A percentile compares a stretch with the other conserved stretches of the same genome.
Evolutionary conservation across 2,113 vertebrate genomes (phyloP).

Genomic region (Xiphias gladius): DNA sequence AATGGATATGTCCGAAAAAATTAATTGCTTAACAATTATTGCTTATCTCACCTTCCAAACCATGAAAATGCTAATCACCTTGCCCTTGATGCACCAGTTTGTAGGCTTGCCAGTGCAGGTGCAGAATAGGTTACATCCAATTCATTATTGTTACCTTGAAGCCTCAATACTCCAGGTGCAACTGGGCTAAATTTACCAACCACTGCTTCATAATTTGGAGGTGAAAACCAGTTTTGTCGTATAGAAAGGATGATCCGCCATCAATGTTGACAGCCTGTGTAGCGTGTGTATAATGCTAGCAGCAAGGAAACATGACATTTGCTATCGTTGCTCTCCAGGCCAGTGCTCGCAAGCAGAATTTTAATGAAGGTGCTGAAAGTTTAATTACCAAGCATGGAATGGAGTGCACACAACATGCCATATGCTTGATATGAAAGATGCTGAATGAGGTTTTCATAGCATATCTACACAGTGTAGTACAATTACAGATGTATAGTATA

Average conservation of each 20-base stretch:
- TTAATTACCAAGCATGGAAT: constrained; percentile 54
- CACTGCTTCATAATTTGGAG: constrained; percentile 56
- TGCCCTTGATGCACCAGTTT: constrained; percentile 44
- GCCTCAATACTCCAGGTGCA: constrained; percentile 55
- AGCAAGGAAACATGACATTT: constrained; percentile 65
- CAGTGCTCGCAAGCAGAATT: constrained; percentile 48
- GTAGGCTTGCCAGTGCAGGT: constrained; percentile 59
- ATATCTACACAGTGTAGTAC: neutral
- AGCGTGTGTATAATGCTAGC: constrained; percentile 36
- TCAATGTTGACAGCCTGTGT: constrained; percentile 22
- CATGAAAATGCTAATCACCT: constrained; percentile 59
- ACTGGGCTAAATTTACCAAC: constrained; percentile 49
- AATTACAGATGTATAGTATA: constrained; percentile 2
- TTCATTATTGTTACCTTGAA: constrained; percentile 45
- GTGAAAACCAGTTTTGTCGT: constrained; percentile 42
- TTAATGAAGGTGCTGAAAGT: constrained; percentile 66
- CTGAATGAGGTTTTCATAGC: constrained; percentile 19
- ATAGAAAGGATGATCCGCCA: constrained; percentile 12
- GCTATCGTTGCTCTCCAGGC: constrained; percentile 54
- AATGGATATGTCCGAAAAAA: constrained; percentile 17
- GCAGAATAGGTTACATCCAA: constrained; percentile 47
- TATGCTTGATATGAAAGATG: constrained; percentile 40
- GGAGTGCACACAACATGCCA: constrained; percentile 29
- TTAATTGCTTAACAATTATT: constrained; percentile 40
- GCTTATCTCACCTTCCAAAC: constrained; percentile 61